These are phyloP conservation scores for Peromyscus nudipes DNA, from an alignment of 2,797 vertebrate genomes.

Conservation along the genomic window DNA sequence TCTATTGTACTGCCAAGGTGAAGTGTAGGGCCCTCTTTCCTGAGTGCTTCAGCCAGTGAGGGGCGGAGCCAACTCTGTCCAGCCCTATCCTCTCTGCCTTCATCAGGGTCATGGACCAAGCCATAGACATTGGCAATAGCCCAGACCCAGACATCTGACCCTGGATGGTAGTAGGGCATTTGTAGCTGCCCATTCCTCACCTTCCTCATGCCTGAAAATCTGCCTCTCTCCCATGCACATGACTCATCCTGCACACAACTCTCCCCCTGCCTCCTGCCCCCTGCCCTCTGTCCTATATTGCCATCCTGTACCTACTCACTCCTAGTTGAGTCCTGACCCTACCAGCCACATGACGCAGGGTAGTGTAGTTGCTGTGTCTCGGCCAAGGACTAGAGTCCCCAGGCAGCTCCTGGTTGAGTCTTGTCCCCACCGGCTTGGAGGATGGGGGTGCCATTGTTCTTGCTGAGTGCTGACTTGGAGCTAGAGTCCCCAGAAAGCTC, in stretches of 20 bases:
- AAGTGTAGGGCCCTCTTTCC: background rate
- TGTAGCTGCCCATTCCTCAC: background rate
- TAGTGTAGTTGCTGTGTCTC: background rate
- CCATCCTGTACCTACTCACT: background rate
- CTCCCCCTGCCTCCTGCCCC: too few species aligned
- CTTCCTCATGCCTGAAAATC: background rate
- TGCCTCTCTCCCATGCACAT: background rate
- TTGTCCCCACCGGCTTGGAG: background rate
- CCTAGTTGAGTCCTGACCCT: background rate
- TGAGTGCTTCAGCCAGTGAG: background rate
- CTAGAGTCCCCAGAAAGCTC: background rate
- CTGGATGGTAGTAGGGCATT: background rate
- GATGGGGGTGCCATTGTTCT: background rate
- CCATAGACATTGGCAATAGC: background rate
- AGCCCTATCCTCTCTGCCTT: background rate
- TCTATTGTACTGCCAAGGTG: background rate
- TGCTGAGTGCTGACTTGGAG: background rate
- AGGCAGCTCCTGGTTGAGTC: background rate
- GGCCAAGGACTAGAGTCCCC: background rate
- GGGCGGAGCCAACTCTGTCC: background rate
- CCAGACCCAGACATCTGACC: background rate
- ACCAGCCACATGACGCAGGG: background rate
- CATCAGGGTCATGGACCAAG: background rate
- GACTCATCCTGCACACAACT: background rate
- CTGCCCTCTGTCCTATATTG: background rate